Conservation (phyloP, 53 echinoderm and acorn worm species). For the Paracentrotus lividus region DNA sequence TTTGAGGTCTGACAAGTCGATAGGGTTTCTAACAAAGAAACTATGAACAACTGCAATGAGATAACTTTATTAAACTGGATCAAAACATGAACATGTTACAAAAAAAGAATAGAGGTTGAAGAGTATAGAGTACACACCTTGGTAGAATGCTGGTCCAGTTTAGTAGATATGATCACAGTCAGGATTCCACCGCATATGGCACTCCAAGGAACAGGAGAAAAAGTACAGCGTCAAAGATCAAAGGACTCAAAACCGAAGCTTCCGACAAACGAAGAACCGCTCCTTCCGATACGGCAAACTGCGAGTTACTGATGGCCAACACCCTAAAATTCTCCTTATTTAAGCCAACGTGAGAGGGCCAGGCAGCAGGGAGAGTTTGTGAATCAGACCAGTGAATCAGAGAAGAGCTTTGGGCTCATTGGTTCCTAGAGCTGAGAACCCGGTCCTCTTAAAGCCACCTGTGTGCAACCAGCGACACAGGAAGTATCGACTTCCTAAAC, state of each 20-base stretch:
- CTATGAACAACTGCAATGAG: neutral
- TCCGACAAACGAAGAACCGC: neutral
- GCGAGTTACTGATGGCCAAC: conserved; percentile 55
- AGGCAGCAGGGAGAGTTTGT: neutral
- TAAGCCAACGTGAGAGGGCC: conserved; percentile 12
- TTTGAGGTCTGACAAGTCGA: no score
- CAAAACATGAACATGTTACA: neutral
- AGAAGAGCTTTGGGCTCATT: conserved; percentile 6
- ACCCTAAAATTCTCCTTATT: conserved; percentile 49
- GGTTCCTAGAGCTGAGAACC: neutral
- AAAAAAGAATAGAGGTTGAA: neutral
- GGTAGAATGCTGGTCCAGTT: neutral
- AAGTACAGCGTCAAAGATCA: neutral
- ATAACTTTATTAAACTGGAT: neutral
- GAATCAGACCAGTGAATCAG: conserved; percentile 55
- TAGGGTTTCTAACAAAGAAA: no score
- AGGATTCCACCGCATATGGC: neutral
- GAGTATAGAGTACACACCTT: conserved; percentile 39
- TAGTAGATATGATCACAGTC: neutral
- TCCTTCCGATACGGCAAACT: neutral
- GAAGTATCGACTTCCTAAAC: conserved; percentile 56
- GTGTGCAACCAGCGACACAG: conserved; percentile 44
- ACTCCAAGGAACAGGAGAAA: neutral
- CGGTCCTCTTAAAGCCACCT: conserved; percentile 62
- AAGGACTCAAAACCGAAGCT: conserved; percentile 1